Evolutionary conservation across 2,797 vertebrate genomes (phyloP).

Genomic region (Sebastolobus alascanus): DNA sequence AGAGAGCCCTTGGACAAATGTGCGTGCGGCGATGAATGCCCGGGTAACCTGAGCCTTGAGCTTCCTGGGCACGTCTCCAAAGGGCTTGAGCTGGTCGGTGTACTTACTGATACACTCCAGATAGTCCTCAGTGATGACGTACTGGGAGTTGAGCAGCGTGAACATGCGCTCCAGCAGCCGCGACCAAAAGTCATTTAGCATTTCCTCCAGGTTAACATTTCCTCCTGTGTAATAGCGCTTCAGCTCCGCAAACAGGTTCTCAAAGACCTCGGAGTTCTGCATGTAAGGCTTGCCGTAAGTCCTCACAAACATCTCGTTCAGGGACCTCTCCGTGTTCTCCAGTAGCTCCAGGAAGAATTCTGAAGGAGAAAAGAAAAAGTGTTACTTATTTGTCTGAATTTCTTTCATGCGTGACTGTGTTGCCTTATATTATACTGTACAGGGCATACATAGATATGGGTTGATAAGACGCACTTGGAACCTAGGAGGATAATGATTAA

Average conservation of each 20-base stretch:
- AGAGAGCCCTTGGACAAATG: constrained; percentile 96
- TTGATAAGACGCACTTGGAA: constrained; percentile 11
- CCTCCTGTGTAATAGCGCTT: constrained; percentile 97
- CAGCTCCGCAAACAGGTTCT: constrained; percentile 95
- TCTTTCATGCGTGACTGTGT: neutral
- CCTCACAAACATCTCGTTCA: constrained; percentile 96
- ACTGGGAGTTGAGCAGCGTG: constrained; percentile 96
- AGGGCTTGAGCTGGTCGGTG: constrained; percentile 96
- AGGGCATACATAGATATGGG: neutral
- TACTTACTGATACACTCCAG: constrained; percentile 98
- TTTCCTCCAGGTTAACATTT: constrained; percentile 96
- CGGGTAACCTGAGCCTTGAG: constrained; percentile 96
- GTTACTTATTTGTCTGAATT: constrained; percentile 4
- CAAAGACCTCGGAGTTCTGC: constrained; percentile 98
- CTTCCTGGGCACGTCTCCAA: constrained; percentile 97
- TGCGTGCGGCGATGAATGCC: constrained; percentile 95
- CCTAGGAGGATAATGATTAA: constrained; percentile 20
- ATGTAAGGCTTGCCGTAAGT: constrained; percentile 96
- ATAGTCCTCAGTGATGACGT: constrained; percentile 97
- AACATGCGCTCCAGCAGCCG: constrained; percentile 98
- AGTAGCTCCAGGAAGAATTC: constrained; percentile 97
- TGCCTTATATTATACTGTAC: neutral
- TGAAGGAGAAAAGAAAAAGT: constrained; percentile 57
- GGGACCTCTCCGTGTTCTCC: constrained; percentile 93
- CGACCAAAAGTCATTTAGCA: constrained; percentile 98